These are phyloP conservation scores for Sebastes nivosus DNA, from an alignment of 2,797 vertebrate species.

Conservation along the genomic window DNA sequence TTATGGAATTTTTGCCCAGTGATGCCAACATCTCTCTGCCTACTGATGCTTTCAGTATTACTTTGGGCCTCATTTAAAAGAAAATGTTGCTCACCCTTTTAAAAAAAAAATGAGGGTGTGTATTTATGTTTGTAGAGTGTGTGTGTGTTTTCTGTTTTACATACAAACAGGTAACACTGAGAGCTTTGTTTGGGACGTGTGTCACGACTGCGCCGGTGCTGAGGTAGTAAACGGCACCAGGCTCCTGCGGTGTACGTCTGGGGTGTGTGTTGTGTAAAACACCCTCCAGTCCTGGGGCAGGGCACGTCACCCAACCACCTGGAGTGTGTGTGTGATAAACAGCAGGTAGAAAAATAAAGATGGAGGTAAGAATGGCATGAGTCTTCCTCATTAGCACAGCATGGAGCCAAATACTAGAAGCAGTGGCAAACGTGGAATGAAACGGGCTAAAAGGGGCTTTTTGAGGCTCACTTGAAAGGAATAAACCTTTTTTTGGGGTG, in stretches of 20 bases:
- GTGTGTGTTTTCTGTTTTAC: not conserved
- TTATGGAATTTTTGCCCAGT: not conserved
- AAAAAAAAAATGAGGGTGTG: not conserved
- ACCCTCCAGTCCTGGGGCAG: not conserved
- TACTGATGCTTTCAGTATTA: not conserved
- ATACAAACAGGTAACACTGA: not conserved
- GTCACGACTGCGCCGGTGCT: conserved; percentile 15
- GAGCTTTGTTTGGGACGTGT: conserved; percentile 53
- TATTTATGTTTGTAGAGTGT: not conserved
- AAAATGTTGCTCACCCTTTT: not conserved
- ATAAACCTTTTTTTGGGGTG: not conserved
- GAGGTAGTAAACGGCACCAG: conserved; percentile 17
- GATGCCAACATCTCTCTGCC: not conserved
- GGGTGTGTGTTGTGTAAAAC: conserved; percentile 13
- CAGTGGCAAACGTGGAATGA: not conserved
- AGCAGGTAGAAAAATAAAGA: not conserved
- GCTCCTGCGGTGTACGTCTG: not conserved
- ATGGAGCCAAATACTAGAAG: not conserved
- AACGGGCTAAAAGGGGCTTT: not conserved
- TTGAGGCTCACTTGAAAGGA: not conserved
- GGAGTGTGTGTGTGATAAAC: not conserved
- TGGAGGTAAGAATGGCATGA: not conserved
- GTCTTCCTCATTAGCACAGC: not conserved
- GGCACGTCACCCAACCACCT: conserved; percentile 6
- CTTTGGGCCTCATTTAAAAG: not conserved